Percentiles rank a stretch among this genome's conserved stretches.
These are phyloP conservation scores for Mastacembelus armatus DNA, from an alignment of 2,797 vertebrate genomes.

Conservation along the genomic window DNA sequence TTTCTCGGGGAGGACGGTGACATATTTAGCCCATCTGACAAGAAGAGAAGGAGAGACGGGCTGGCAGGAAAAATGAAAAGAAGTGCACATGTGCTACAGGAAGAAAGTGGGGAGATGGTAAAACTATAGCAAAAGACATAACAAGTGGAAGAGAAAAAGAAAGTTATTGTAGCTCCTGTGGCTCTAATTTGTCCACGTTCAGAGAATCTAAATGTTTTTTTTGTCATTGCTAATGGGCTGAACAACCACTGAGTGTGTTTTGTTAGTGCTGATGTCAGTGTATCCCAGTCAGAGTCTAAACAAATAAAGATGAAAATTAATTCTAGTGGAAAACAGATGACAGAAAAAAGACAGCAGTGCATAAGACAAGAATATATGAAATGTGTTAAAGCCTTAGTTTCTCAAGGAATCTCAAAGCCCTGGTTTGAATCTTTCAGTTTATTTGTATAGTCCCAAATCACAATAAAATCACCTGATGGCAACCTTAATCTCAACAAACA, in stretches of 20 bases:
- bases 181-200: slow-evolving; percentile 42
- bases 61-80: slow-evolving; percentile 49
- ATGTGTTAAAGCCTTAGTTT: no score
- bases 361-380: background rate
- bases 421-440: no score
- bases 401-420: no score
- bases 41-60: slow-evolving; percentile 32
- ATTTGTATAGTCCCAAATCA: no score
- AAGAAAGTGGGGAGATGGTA: slow-evolving; percentile 17
- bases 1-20: slow-evolving; percentile 68
- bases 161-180: slow-evolving; percentile 38
- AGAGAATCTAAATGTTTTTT: slow-evolving; percentile 25
- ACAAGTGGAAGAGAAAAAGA: slow-evolving; percentile 9
- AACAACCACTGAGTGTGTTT: slow-evolving; percentile 26
- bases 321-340: background rate
- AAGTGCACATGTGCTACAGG: slow-evolving; percentile 16
- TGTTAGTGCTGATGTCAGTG: slow-evolving; percentile 42
- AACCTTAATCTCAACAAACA: slow-evolving; percentile 26
- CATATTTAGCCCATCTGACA: slow-evolving; percentile 70
- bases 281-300: slow-evolving; percentile 24
- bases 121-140: slow-evolving; percentile 29
- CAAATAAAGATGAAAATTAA: slow-evolving; percentile 25
- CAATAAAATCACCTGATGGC: no score
- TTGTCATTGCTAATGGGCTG: slow-evolving; percentile 44
- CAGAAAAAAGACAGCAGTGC: background rate